Conservation (phyloP, 1,140 invertebrate genomes). For the Dreissena rostriformis region DNA sequence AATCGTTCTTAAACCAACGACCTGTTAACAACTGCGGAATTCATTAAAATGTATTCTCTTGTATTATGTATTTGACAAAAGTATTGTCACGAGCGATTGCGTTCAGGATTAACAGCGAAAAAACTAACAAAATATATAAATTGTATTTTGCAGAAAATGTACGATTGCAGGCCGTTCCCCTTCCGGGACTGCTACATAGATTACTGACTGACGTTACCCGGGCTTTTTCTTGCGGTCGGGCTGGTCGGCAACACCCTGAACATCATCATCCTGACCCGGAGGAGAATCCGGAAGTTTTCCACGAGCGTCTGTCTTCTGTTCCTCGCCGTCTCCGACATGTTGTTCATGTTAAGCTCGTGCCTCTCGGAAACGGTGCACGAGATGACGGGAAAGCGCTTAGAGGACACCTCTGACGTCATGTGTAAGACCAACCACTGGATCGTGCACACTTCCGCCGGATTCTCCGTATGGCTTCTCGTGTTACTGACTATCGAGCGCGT, state of each 20-base stretch:
- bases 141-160: neutral
- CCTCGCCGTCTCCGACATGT: conserved; percentile 15
- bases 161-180: neutral
- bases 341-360: neutral
- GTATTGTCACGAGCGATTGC: too few relatives aligned
- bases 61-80: too few relatives aligned
- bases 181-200: conserved; percentile 2
- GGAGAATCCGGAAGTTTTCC: conserved; percentile 3
- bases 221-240: neutral
- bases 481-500: conserved; percentile 26
- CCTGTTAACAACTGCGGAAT: too few relatives aligned
- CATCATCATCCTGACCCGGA: conserved; percentile 6
- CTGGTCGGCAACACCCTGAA: conserved; percentile 16
- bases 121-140: too few relatives aligned
- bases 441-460: neutral
- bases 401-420: neutral
- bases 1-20: too few relatives aligned
- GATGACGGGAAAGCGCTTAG: neutral
- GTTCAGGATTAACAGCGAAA: too few relatives aligned
- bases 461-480: conserved; percentile 28
- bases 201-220: neutral
- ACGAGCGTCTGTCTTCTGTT: conserved; percentile 9
- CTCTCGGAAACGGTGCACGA: neutral
- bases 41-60: too few relatives aligned
- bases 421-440: neutral